These are phyloP conservation scores for Stegastes partitus DNA, from an alignment of 2,113 vertebrate genomes.

Conservation along the genomic window DNA sequence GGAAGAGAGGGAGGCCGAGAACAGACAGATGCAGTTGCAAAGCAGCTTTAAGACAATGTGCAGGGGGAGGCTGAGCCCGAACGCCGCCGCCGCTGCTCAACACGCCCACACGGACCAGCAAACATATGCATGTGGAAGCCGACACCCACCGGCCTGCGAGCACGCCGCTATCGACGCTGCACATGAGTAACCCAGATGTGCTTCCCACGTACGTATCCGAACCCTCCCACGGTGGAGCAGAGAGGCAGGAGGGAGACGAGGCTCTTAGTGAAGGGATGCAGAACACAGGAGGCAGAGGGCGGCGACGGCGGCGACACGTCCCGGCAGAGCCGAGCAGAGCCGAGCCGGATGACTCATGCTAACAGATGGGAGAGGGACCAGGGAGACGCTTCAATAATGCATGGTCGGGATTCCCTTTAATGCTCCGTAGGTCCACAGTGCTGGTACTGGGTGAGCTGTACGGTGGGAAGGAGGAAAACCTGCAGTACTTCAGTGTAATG, in stretches of 20 bases:
- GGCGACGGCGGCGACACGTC: neutral
- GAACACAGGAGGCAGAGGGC: slow-evolving; percentile 3
- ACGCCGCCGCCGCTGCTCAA: slow-evolving; percentile 40
- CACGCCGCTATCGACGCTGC: slow-evolving; percentile 51
- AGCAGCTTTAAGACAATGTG: slow-evolving; percentile 65
- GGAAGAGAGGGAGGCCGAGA: too few relatives aligned
- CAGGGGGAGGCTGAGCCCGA: slow-evolving; percentile 48
- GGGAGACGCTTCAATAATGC: slow-evolving; percentile 47
- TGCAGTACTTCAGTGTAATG: neutral
- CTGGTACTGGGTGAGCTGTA: neutral
- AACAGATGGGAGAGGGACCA: slow-evolving; percentile 24
- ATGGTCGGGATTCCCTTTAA: slow-evolving; percentile 53
- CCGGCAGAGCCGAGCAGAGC: neutral
- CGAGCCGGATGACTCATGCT: slow-evolving; percentile 44
- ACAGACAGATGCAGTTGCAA: slow-evolving; percentile 37
- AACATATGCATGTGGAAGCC: slow-evolving; percentile 20
- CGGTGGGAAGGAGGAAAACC: too few relatives aligned
- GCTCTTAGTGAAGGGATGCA: neutral
- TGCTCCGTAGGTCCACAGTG: neutral
- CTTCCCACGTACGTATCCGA: slow-evolving; percentile 56
- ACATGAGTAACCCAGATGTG: slow-evolving; percentile 73
- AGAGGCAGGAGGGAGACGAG: slow-evolving; percentile 17
- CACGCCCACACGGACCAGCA: slow-evolving; percentile 34
- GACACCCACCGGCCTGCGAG: slow-evolving; percentile 47
- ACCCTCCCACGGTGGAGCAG: slow-evolving; percentile 20